A percentile compares a stretch with the other conserved stretches of the same genome.
Conservation (phyloP, 2,797 vertebrate genomes). For the Champsocephalus esox region DNA sequence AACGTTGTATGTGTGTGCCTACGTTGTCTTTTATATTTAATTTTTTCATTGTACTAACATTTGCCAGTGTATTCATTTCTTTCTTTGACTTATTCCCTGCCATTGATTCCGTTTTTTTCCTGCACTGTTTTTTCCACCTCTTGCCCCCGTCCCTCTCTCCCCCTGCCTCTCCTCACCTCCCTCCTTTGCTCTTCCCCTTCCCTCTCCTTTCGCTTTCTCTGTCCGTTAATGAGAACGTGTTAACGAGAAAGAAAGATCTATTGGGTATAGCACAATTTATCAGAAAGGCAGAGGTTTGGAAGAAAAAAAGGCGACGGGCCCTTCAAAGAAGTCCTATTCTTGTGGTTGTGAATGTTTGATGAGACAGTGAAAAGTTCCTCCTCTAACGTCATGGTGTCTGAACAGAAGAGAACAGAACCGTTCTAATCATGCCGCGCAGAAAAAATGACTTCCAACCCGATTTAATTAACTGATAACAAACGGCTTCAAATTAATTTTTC, state of each 20-base stretch:
- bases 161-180: conserved; percentile 35
- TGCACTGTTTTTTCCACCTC: conserved; percentile 52
- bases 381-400: conserved; percentile 85
- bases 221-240: conserved; percentile 86
- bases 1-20: conserved; percentile 36
- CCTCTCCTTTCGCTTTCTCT: conserved; percentile 65
- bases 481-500: conserved; percentile 99
- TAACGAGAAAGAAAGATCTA: conserved; percentile 89
- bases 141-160: background rate
- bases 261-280: conserved; percentile 87
- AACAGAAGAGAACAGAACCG: conserved; percentile 89
- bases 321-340: conserved; percentile 91
- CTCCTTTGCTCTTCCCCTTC: conserved; percentile 34
- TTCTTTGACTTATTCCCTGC: conserved; percentile 55
- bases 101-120: conserved; percentile 37
- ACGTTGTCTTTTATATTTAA: conserved; percentile 42
- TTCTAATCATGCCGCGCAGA: conserved; percentile 89
- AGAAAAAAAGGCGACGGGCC: conserved; percentile 74
- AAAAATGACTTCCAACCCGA: conserved; percentile 97
- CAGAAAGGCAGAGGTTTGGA: conserved; percentile 84
- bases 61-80: conserved; percentile 51
- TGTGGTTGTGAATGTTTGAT: conserved; percentile 90
- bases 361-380: conserved; percentile 90
- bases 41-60: conserved; percentile 45
- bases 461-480: conserved; percentile 99